Conservation (phyloP, 2,888 invertebrate species). For the Homarus gammarus region DNA sequence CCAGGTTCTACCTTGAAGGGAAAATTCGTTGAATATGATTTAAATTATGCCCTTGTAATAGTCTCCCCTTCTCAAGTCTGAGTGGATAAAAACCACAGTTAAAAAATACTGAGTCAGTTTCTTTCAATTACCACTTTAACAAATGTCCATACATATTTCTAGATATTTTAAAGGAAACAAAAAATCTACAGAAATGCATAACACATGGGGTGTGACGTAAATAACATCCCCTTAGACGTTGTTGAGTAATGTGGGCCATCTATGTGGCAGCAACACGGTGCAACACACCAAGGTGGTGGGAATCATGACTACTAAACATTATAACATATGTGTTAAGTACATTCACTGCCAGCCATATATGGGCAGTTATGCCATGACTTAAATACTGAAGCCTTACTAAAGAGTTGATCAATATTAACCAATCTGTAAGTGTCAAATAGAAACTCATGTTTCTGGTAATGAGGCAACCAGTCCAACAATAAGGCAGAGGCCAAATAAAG, state of each 20-base stretch:
- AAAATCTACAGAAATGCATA: conserved; percentile 19
- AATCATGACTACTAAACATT: conserved; percentile 31
- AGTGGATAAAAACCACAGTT: conserved; percentile 8
- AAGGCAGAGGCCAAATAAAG: conserved; percentile 62
- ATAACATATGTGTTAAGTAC: conserved; percentile 60
- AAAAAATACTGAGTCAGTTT: conserved; percentile 14
- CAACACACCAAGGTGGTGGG: conserved; percentile 26
- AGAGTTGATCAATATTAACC: conserved; percentile 16
- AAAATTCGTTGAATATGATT: conserved; percentile 67
- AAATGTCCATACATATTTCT: conserved; percentile 17
- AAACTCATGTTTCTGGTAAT: conserved; percentile 36
- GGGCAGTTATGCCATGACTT: conserved; percentile 25
- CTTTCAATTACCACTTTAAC: conserved; percentile 23
- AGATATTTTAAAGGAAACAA: conserved; percentile 10
- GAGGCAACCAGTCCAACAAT: conserved; percentile 64
- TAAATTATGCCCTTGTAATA: conserved; percentile 56
- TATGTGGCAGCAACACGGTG: conserved; percentile 40
- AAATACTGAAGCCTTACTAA: conserved; percentile 34
- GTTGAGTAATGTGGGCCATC: conserved; percentile 14
- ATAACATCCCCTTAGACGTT: conserved; percentile 29
- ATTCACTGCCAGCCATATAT: conserved; percentile 40
- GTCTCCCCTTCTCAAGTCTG: conserved; percentile 19
- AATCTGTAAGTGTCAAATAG: conserved; percentile 38
- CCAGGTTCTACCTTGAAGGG: conserved; percentile 41
- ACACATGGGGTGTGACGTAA: conserved; percentile 22